Conservation (phyloP, 2,888 invertebrate genomes). For the Calameuta filiformis region DNA sequence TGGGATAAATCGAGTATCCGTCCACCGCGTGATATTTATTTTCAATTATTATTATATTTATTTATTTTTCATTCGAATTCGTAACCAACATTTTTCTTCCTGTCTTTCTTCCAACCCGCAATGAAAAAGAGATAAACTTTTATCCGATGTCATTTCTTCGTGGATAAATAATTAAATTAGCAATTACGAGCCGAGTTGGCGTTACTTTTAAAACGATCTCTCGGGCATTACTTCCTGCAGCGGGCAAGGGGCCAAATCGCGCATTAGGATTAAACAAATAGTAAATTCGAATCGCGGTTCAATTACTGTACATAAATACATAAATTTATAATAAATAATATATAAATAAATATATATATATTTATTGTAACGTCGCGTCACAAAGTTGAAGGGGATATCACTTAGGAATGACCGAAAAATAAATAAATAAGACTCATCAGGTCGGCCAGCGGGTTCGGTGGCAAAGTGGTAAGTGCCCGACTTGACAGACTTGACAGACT, state of each 20-base stretch:
- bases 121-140: background rate
- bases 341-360: too few relatives aligned
- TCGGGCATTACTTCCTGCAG: constrained; percentile 42
- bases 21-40: background rate
- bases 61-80: background rate
- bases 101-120: background rate
- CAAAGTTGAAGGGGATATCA: too few relatives aligned
- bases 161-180: background rate
- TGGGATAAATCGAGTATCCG: background rate
- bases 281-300: constrained; percentile 25
- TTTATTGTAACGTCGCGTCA: too few relatives aligned
- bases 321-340: background rate
- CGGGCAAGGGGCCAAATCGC: constrained; percentile 56
- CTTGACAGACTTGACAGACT: too few relatives aligned
- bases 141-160: background rate
- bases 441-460: too few relatives aligned
- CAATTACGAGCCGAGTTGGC: background rate
- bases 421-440: too few relatives aligned
- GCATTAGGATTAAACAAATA: constrained; percentile 45
- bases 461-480: too few relatives aligned
- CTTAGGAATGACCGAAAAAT: too few relatives aligned
- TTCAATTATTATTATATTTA: background rate
- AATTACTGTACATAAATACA: constrained; percentile 14
- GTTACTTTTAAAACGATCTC: constrained; percentile 9
- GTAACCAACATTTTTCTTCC: background rate